A percentile compares a stretch with the other conserved stretches of the same genome.
Evolutionary conservation across 2,888 invertebrate genomes (phyloP).

Genomic region (Oligia latruncula): DNA sequence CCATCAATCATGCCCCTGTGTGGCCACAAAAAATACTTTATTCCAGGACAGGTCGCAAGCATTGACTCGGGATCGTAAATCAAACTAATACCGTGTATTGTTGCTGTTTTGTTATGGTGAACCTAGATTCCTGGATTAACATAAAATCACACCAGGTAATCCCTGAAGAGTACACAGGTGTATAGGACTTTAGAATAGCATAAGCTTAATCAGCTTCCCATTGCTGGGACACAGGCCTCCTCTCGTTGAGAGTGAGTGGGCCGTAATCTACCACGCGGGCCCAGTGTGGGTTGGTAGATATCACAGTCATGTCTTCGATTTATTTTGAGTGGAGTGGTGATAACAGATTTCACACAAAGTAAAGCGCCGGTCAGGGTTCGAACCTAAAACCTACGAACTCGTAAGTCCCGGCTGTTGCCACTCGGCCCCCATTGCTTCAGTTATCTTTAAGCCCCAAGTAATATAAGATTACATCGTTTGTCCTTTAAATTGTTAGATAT

Average conservation of each 20-base stretch:
- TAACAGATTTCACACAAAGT: too few species aligned
- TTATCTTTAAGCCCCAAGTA: not conserved
- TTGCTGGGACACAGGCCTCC: too few species aligned
- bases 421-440: not conserved
- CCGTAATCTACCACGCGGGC: not conserved
- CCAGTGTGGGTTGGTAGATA: too few species aligned
- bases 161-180: not conserved
- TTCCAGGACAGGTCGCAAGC: conserved; percentile 28
- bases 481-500: not conserved
- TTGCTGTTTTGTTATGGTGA: conserved; percentile 23
- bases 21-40: conserved; percentile 53
- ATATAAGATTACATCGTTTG: not conserved
- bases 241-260: too few species aligned
- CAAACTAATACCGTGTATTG: conserved; percentile 50
- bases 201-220: too few species aligned
- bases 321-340: too few species aligned
- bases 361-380: too few species aligned
- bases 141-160: not conserved
- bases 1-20: conserved; percentile 56
- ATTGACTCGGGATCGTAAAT: conserved; percentile 55
- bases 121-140: not conserved
- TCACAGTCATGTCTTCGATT: too few species aligned
- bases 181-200: not conserved
- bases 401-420: too few species aligned
- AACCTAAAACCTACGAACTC: too few species aligned